Evolutionary conservation across 2,113 vertebrate genomes (phyloP).

Genomic region (Hystrix brachyura): DNA sequence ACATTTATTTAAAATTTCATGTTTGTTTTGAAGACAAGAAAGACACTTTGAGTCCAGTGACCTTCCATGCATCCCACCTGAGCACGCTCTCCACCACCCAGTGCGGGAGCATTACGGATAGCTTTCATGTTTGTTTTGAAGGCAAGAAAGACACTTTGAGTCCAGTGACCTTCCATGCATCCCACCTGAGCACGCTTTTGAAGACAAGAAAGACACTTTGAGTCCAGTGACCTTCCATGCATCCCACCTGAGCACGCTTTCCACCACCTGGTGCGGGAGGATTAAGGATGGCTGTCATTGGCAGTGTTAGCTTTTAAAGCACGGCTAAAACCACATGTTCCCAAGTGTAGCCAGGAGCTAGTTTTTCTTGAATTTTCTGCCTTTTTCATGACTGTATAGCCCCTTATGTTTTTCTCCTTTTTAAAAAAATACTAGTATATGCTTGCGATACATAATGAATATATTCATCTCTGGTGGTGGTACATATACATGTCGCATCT

Average conservation of each 20-base stretch:
- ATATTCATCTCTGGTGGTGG: not conserved
- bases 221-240: not conserved
- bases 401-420: not conserved
- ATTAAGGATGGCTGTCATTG: too few relatives aligned
- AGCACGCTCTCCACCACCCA: not conserved
- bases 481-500: not conserved
- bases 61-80: not conserved
- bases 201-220: not conserved
- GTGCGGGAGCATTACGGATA: fast-evolving
- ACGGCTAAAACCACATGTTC: not conserved
- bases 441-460: not conserved
- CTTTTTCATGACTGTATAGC: not conserved
- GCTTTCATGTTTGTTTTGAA: not conserved
- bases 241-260: not conserved
- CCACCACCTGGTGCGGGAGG: not conserved
- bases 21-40: not conserved
- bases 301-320: not conserved
- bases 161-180: not conserved
- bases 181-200: not conserved
- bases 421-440: not conserved
- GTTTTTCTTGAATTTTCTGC: not conserved
- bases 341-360: not conserved
- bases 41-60: not conserved
- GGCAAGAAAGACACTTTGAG: not conserved
- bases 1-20: not conserved